phyloP scores from a whole-genome alignment of 1,140 invertebrate genomes.

The Philopotamus ludificatus region DNA sequence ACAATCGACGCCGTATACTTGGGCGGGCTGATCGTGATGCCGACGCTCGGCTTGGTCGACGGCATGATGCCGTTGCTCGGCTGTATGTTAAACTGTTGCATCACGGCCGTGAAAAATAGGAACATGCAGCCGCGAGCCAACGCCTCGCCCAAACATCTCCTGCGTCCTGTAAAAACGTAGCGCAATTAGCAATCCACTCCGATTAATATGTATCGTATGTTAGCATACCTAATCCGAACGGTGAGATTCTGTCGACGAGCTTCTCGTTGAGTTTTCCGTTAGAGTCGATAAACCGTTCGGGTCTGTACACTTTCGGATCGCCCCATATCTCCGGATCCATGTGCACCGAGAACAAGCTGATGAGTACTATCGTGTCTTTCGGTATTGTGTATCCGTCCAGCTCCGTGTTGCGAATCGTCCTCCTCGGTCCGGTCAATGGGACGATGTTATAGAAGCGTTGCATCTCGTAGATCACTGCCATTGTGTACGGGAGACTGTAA shows the following conservation, averaged over 20 bases:
- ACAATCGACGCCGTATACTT: slow-evolving; percentile 47
- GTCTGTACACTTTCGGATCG: slow-evolving; percentile 68
- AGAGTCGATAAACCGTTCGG: slow-evolving; percentile 62
- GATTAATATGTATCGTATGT: no score
- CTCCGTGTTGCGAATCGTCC: slow-evolving; percentile 59
- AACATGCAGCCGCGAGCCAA: slow-evolving; percentile 73
- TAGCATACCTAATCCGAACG: slow-evolving; percentile 75
- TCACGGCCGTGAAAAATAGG: slow-evolving; percentile 67
- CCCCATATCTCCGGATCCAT: slow-evolving; percentile 63
- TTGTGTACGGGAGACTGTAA: slow-evolving; percentile 62
- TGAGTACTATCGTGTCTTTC: slow-evolving; percentile 63
- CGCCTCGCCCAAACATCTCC: slow-evolving; percentile 74
- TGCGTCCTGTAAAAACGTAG: slow-evolving; percentile 60
- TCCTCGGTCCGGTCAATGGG: slow-evolving; percentile 68
- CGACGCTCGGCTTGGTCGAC: slow-evolving; percentile 45
- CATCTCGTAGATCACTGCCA: slow-evolving; percentile 66
- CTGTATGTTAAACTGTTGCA: slow-evolving; percentile 60
- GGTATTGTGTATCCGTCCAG: slow-evolving; percentile 67
- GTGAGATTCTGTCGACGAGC: slow-evolving; percentile 56
- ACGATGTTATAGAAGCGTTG: slow-evolving; percentile 63
- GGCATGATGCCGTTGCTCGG: slow-evolving; percentile 47
- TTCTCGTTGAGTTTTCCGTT: slow-evolving; percentile 53
- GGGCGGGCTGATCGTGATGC: slow-evolving; percentile 46
- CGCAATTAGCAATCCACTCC: no score
- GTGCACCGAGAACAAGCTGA: slow-evolving; percentile 65